These are phyloP conservation scores for Tryphoninae sp. DNA, from an alignment of 2,888 invertebrate genomes.

Conservation along the genomic window DNA sequence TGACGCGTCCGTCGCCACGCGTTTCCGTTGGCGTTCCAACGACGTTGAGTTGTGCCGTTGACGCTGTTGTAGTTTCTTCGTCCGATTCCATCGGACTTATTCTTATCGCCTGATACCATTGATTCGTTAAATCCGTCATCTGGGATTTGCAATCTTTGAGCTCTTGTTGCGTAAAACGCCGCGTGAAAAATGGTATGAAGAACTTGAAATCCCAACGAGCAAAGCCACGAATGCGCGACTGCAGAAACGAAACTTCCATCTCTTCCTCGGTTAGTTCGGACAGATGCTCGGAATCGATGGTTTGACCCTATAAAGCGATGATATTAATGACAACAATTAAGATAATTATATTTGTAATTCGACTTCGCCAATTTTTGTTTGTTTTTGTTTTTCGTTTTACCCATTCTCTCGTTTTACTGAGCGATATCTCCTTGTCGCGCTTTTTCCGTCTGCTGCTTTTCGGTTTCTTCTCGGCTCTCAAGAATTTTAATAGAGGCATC, in stretches of 20 bases:
- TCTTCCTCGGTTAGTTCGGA: constrained; percentile 97
- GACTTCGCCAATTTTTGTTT: neutral
- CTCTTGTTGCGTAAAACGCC: constrained; percentile 97
- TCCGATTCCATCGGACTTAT: constrained; percentile 94
- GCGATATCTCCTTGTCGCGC: constrained; percentile 90
- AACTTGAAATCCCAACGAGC: constrained; percentile 96
- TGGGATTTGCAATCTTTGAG: constrained; percentile 97
- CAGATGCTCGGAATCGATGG: constrained; percentile 95
- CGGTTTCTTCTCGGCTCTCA: constrained; percentile 87
- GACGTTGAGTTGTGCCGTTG: constrained; percentile 76
- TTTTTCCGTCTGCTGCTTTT: constrained; percentile 85
- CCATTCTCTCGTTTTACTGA: constrained; percentile 99
- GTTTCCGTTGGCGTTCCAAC: constrained; percentile 65
- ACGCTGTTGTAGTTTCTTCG: constrained; percentile 84
- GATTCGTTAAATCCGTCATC: constrained; percentile 97
- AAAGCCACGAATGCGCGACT: constrained; percentile 92
- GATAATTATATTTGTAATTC: too few species aligned
- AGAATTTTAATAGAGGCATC: constrained; percentile 97
- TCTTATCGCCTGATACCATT: constrained; percentile 98
- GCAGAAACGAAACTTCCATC: constrained; percentile 93
- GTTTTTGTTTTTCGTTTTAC: constrained; percentile 76
- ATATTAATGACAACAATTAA: neutral
- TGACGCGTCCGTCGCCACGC: constrained; percentile 68
- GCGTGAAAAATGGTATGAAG: constrained; percentile 97
- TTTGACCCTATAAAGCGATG: constrained; percentile 85